Evolutionary conservation across 2,888 invertebrate genomes (phyloP).

Genomic region (Calliphora vomitoria): DNA sequence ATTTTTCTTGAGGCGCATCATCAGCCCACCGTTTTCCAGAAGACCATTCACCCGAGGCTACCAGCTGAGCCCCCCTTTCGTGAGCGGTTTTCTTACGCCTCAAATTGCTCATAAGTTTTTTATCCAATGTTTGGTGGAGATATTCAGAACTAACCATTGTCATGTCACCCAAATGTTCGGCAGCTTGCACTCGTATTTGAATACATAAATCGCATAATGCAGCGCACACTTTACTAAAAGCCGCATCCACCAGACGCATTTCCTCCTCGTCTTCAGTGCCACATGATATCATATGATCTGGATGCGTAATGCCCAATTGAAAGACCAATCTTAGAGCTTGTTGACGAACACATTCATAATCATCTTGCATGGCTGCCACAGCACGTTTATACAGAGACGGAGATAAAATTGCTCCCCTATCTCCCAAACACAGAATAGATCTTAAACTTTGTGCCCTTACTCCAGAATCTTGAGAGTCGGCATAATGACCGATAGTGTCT

Average conservation of each 20-base stretch:
- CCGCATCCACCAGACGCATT: conserved; percentile 96
- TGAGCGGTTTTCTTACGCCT: conserved; percentile 93
- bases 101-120: conserved; percentile 98
- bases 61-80: conserved; percentile 93
- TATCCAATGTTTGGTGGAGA: conserved; percentile 97
- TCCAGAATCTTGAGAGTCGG: conserved; percentile 94
- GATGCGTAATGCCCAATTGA: conserved; percentile 93
- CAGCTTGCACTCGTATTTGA: conserved; percentile 93
- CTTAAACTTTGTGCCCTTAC: conserved; percentile 95
- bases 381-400: conserved; percentile 88
- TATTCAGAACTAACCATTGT: conserved; percentile 94
- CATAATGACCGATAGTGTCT: conserved; percentile 92
- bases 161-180: conserved; percentile 94
- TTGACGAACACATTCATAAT: conserved; percentile 96
- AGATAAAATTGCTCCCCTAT: conserved; percentile 92
- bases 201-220: conserved; percentile 96
- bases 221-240: conserved; percentile 97
- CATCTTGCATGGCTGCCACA: conserved; percentile 92
- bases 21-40: conserved; percentile 95
- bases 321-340: conserved; percentile 94
- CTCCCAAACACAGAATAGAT: conserved; percentile 92
- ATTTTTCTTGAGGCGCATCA: conserved; percentile 90
- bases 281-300: conserved; percentile 90
- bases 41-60: conserved; percentile 95
- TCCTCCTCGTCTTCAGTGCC: conserved; percentile 90